Base-by-base conservation (phyloP, 2,797 vertebrate species). In the Anguilla megastoma region DNA sequence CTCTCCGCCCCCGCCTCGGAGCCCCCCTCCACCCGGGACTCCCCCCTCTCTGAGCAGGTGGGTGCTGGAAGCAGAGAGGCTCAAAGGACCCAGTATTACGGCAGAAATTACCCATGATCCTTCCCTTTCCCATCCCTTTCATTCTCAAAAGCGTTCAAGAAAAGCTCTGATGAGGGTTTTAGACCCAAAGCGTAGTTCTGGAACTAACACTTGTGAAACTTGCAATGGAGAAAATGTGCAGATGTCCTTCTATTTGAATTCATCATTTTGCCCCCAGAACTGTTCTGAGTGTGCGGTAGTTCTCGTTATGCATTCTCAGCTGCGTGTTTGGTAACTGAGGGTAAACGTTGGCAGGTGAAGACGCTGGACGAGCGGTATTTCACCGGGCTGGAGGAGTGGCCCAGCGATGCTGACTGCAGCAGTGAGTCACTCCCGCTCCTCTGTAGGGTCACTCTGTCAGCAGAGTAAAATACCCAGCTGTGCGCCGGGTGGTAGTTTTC, bases 331-430 rank as follows among this genome's bases (percentile, higher is more conserved):
- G 41, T 10, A 2, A 56, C 76, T 45, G 45, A 79, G 21, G 2
- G n/a, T 82, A n/a, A 58, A 10, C 54, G 33, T 27, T 86, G 54
- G 41, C 90, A 97, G 97, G 92, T 96, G 69, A 94, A 90, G 84
- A 97, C 96, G 88, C 91, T 96, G 63, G 97, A 97, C 89, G 94
- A 92, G 88, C 92, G 96, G 85, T 95, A 96, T 88, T 56, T 95
- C 86, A 96, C 95, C 0, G 90, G 94, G 27, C 95, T 89, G 33
- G 89, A 93, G 24, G 96, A 96, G 89, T 95, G 93, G 87, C 95
- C 94, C 91, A 97, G 93, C 0, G 91, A 96, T 86, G 96, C 94
- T 86, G 96, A 94, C 88, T 95, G 94, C 90, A 97, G 96, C 95
- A 96, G 98, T 99, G 91, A 97, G 98, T 97, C 33, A 8, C 30